These are phyloP conservation scores for Drosophila mettleri DNA, from an alignment of 2,888 invertebrate species.

Conservation along the genomic window DNA sequence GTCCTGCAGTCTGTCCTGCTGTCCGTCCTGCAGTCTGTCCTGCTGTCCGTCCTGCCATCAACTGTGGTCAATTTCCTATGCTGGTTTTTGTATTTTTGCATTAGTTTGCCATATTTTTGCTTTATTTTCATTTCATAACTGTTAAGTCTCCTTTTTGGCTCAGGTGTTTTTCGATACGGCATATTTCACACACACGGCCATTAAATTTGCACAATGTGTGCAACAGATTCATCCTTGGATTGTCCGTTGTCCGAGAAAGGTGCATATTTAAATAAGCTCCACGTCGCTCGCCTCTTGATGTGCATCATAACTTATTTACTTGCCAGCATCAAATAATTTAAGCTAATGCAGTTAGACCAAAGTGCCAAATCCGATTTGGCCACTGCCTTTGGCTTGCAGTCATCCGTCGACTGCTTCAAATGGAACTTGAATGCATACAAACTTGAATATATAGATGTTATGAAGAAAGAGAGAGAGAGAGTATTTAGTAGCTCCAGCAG, in stretches of 20 bases:
- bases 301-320: constrained; percentile 60
- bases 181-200: constrained; percentile 31
- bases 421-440: constrained; percentile 13
- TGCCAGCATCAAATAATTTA: constrained; percentile 63
- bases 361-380: constrained; percentile 74
- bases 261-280: constrained; percentile 15
- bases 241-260: constrained; percentile 11
- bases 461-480: not conserved
- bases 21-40: not conserved
- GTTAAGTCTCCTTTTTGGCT: constrained; percentile 11
- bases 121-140: constrained; percentile 50
- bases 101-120: constrained; percentile 36
- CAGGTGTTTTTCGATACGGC: constrained; percentile 5
- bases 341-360: constrained; percentile 53
- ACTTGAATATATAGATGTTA: not conserved
- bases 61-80: constrained; percentile 27
- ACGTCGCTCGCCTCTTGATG: constrained; percentile 25
- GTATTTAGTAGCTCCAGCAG: constrained; percentile 32
- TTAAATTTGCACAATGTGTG: constrained; percentile 56
- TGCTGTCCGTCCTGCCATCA: constrained; percentile 6
- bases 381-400: constrained; percentile 2
- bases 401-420: constrained; percentile 3
- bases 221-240: not conserved
- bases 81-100: constrained; percentile 17
- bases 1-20: constrained; percentile 5